These are phyloP conservation scores for Rattus norvegicus DNA, from an alignment of 2,113 vertebrate species.

Conservation along the genomic window DNA sequence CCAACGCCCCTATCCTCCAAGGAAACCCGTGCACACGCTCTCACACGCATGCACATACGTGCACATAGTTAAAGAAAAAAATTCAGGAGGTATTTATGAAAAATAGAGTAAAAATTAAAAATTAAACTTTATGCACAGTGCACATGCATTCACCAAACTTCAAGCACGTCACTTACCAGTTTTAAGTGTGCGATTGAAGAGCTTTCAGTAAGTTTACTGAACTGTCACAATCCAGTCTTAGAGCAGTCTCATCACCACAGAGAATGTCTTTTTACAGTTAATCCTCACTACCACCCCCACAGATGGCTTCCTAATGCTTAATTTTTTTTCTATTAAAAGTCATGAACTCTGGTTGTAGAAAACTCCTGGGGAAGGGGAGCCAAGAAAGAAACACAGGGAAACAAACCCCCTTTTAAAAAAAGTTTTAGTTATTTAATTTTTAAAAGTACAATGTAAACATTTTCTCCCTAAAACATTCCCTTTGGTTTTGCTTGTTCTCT, in stretches of 20 bases:
- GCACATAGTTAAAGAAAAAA: background rate
- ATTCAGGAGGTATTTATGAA: background rate
- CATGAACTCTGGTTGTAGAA: slow-evolving; percentile 40
- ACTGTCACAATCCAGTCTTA: slow-evolving; percentile 33
- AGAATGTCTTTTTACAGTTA: background rate
- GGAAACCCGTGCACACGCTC: background rate
- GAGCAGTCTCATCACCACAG: slow-evolving; percentile 28
- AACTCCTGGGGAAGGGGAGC: background rate
- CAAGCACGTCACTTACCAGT: background rate
- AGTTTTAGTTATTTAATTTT: no score
- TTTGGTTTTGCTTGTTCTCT: no score
- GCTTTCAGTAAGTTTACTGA: slow-evolving; percentile 9
- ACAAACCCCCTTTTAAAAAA: background rate
- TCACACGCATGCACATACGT: background rate
- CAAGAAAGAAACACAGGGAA: slow-evolving; percentile 21
- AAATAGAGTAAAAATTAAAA: background rate
- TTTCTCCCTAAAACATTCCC: no score
- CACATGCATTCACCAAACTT: background rate
- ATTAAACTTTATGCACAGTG: background rate
- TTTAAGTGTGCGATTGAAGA: background rate
- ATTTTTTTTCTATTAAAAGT: slow-evolving; percentile 28
- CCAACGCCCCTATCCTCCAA: background rate
- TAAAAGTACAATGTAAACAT: no score
- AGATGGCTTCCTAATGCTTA: slow-evolving; percentile 36
- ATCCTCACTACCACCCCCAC: background rate